Conservation (phyloP, 2,888 invertebrate species). For the Dryocosmus kuriphilus region DNA sequence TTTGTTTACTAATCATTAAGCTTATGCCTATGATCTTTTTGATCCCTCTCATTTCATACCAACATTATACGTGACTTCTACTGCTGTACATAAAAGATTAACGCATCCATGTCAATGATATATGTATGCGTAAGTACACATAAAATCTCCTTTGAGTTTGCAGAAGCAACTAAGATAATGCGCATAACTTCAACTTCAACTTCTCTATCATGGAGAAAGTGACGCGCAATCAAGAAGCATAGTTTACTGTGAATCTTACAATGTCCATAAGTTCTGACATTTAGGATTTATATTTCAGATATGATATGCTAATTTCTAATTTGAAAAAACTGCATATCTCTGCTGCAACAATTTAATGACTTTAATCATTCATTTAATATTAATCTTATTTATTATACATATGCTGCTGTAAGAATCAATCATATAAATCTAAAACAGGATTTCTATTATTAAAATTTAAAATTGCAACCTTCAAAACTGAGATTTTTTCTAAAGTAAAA, state of each 20-base stretch:
- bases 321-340: too few species aligned
- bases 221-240: constrained; percentile 23
- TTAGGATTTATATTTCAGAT: constrained; percentile 11
- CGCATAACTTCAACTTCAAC: constrained; percentile 7
- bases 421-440: too few species aligned
- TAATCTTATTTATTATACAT: too few species aligned
- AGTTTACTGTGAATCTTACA: constrained; percentile 15
- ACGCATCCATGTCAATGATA: background rate
- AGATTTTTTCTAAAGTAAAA: too few species aligned
- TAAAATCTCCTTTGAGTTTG: constrained; percentile 18
- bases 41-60: background rate
- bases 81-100: constrained; percentile 10
- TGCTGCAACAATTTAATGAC: too few species aligned
- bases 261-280: constrained; percentile 22
- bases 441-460: too few species aligned
- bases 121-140: background rate
- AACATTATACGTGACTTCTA: constrained; percentile 31
- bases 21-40: background rate
- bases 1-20: background rate
- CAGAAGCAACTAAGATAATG: constrained; percentile 24
- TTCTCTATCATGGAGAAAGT: constrained; percentile 33
- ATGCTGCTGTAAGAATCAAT: too few species aligned
- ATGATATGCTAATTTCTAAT: too few species aligned
- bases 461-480: too few species aligned
- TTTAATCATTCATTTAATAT: too few species aligned